Evolutionary conservation across 92 coral and sea anemone species (phyloP), one percentile per base, ranked within the genome.

Genomic region (Micromussa lordhowensis): DNA sequence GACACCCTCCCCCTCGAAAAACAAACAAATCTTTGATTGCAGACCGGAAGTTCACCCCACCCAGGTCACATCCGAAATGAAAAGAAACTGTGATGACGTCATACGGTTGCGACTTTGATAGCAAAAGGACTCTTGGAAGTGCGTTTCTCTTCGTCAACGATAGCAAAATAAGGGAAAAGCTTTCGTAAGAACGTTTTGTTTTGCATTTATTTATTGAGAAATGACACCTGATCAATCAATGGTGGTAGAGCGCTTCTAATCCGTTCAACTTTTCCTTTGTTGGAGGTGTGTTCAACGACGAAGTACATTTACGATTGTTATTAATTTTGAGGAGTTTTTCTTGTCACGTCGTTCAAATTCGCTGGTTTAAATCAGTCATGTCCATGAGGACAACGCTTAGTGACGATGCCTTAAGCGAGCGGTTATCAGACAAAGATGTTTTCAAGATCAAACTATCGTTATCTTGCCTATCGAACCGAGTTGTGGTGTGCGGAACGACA

Each of bases 401-500:
- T 78, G 98, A 95, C 64, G 96, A 94, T 38, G 81, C 96, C 36
- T 88, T 94, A 55, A 85, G 90, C 58, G 92, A 91, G 69, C 86
- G 92, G 54, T 90, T 97, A 51, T 82, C 96, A 18, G 96, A 91
- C 73, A 96, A 97, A 79, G 99, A 97, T 85, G 88, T 97, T 74
- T 97, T 95, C 90, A 97, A 97, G 95, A 91, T 97, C 68, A 96
- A 95, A 38, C 86, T 97, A 11, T 94, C 99, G 71, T 86, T 97
- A 86, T 95, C 99, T 29, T 96, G 99, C 75, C 78, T 97, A 34
- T 97, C 99, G 58, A 97, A 94, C 94, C 98, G 96, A 88, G 99
- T 97, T 84, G 95, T 92, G 72, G 99, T 97, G 58, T 96, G 98
- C 55, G 91, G 93, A 36, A 94, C 95, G 22, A 93, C 93, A 68